Conservation (phyloP, 2,113 vertebrate species). For the Suncus etruscus region DNA sequence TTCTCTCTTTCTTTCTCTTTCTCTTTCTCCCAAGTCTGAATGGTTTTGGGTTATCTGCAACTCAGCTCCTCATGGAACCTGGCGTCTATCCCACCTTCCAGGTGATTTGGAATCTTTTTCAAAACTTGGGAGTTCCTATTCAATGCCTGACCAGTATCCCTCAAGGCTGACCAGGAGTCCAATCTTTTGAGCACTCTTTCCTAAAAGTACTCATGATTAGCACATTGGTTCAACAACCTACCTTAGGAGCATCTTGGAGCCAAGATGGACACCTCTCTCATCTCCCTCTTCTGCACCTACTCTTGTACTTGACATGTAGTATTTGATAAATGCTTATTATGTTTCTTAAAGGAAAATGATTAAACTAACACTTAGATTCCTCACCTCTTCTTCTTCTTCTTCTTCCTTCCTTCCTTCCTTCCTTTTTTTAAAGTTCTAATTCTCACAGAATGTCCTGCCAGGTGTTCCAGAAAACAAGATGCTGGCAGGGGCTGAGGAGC, state of each 20-base stretch:
- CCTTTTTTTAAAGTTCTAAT: background rate
- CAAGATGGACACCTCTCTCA: fast-evolving
- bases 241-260: fast-evolving
- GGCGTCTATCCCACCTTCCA: background rate
- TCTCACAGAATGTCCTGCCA: background rate
- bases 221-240: fast-evolving
- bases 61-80: background rate
- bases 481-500: background rate
- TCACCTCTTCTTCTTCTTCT: background rate
- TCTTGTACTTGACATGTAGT: background rate
- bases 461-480: constrained; percentile 27
- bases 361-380: background rate
- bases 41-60: background rate
- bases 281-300: background rate
- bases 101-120: background rate
- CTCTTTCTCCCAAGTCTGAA: background rate
- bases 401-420: no score
- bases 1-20: no score
- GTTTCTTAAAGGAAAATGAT: background rate
- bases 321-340: background rate
- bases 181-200: background rate
- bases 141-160: background rate
- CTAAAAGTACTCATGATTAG: fast-evolving
- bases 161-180: background rate
- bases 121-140: background rate